These are phyloP conservation scores for Lordiphosa stackelbergi DNA, from an alignment of 1,140 invertebrate species.

Conservation along the genomic window DNA sequence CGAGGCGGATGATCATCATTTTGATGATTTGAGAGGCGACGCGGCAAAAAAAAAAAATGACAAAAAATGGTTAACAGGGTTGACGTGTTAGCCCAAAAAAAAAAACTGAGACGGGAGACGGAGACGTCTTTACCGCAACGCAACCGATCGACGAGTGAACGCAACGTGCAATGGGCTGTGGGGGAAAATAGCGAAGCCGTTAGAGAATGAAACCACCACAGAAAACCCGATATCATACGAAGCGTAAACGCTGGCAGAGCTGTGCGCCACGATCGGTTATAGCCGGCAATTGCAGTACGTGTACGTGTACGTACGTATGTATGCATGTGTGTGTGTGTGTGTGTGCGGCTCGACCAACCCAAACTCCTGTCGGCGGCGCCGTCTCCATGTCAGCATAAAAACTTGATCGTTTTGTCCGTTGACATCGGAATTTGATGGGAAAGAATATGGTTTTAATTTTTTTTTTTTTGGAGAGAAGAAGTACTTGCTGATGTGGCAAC, in stretches of 20 bases:
- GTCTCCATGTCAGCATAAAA: slow-evolving; percentile 8
- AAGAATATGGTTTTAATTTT: not conserved
- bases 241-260: slow-evolving; percentile 1
- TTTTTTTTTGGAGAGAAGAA: not conserved
- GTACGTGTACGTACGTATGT: no score
- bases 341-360: no score
- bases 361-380: slow-evolving; percentile 4
- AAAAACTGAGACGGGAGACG: slow-evolving; percentile 7
- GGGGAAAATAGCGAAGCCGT: slow-evolving; percentile 40
- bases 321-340: not conserved
- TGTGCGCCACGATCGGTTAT: slow-evolving; percentile 2
- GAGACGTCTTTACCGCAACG: slow-evolving; percentile 48
- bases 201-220: slow-evolving; percentile 10
- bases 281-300: slow-evolving; percentile 8
- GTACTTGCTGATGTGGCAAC: slow-evolving; percentile 9
- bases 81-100: slow-evolving; percentile 8
- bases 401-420: slow-evolving; percentile 10
- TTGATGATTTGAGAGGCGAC: slow-evolving; percentile 2
- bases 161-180: slow-evolving; percentile 51
- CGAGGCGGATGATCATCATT: not conserved
- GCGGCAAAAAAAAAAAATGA: not conserved
- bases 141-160: slow-evolving; percentile 68
- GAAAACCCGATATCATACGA: slow-evolving; percentile 3
- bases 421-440: slow-evolving; percentile 11
- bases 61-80: slow-evolving; percentile 2